Base-by-base conservation (phyloP, 1,140 invertebrate genomes). In the Lasioglossum baleicum region DNA sequence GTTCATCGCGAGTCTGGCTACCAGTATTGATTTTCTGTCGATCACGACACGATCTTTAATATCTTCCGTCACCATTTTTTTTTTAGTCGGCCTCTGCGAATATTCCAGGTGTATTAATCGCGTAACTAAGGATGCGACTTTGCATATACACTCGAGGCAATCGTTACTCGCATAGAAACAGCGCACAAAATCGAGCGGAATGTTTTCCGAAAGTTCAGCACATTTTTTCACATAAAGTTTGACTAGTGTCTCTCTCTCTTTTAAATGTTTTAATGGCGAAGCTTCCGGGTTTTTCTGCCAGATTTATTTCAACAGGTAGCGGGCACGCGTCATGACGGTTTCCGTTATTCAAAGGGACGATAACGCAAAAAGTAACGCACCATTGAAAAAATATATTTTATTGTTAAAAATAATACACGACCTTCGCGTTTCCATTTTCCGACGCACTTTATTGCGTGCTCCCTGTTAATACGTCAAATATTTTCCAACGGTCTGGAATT, bases 381-480 rank as follows among this genome's bases (percentile, higher is more conserved):
- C 68, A 8, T 53, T 17, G 60, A 44, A 72, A 35, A 53, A 42
- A 64, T 70, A 22, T 13, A 13, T 26, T 40, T 56, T 48, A 78
- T 78, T 78, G 68, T 64, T 78, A 72, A 78, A 77, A 78, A 72
- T 69, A 58, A 76, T 58, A 22, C 17, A 6, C 35, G 40, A 10
- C 56, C 22, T 35, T 22, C 61, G 61, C 15, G 61, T 60, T 60
- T 68, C 67, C 17, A 51, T 10, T 44, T 48, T 20, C 60, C 7
- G n/a, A 20, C 17, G 42, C 7, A 64, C 68, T 73, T 58, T 42
- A 56, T 64, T 22, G 74, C 42, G 0, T 31, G 66, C 53, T 35
- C 22, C 26, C 20, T 7, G 70, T 73, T 79, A 73, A 79, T 73
- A 15, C 64, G 15, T 53, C 44, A 65, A 79, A 73, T 73, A 79